Conservation (phyloP, 2,113 vertebrate species). For the Tyrannus savana region DNA sequence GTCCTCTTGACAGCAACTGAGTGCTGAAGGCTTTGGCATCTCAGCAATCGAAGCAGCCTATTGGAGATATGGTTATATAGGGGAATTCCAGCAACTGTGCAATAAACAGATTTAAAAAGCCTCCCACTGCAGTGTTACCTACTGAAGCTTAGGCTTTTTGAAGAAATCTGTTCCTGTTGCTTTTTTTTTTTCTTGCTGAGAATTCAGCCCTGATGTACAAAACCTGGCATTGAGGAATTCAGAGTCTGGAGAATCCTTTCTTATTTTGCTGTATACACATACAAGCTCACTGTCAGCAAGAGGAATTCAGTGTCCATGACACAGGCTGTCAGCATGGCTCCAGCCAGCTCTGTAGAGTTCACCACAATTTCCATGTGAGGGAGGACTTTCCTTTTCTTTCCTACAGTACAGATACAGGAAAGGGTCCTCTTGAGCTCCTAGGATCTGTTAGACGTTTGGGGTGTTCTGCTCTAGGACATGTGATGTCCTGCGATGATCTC, state of each 20-base stretch:
- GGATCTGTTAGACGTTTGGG: background rate
- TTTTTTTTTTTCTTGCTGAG: background rate
- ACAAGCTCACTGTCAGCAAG: background rate
- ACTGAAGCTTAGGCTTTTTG: background rate
- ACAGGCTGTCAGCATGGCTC: background rate
- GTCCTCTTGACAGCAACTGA: background rate
- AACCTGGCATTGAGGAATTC: background rate
- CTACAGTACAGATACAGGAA: background rate
- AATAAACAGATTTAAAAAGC: background rate
- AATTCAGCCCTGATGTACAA: background rate
- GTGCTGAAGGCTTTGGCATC: background rate
- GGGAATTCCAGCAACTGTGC: constrained; percentile 5
- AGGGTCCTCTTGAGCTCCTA: background rate
- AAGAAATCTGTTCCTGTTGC: background rate
- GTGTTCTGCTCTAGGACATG: background rate
- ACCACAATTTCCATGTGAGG: background rate
- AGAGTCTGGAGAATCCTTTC: background rate
- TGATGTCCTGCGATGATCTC: background rate
- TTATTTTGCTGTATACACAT: background rate
- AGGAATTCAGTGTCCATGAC: background rate
- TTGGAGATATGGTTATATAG: background rate
- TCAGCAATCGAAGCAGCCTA: background rate
- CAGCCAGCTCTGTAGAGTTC: background rate
- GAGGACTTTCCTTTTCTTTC: background rate
- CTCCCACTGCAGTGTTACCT: constrained; percentile 10